These are phyloP conservation scores for Salvelinus sp. DNA, from an alignment of 2,113 vertebrate species.

Conservation along the genomic window DNA sequence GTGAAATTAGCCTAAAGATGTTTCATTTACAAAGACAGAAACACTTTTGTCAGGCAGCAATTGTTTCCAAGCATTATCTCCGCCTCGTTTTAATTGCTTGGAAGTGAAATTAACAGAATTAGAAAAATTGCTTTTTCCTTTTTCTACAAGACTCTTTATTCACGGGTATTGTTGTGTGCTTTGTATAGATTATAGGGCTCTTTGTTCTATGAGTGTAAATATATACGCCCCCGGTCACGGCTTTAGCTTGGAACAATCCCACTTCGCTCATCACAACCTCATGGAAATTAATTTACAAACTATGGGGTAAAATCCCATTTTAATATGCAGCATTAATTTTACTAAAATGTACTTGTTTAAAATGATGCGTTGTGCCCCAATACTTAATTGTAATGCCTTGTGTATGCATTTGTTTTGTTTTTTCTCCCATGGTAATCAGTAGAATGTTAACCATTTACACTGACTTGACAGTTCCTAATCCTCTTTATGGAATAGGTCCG, in stretches of 20 bases:
- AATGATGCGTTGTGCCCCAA: neutral
- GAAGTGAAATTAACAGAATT: constrained; percentile 97
- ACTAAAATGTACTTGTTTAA: constrained; percentile 29
- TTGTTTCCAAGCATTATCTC: constrained; percentile 92
- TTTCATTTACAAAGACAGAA: constrained; percentile 89
- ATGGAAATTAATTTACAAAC: constrained; percentile 77
- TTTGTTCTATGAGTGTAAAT: constrained; percentile 91
- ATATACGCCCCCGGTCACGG: constrained; percentile 87
- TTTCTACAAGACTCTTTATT: constrained; percentile 86
- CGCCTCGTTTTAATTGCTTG: constrained; percentile 91
- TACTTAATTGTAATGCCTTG: neutral
- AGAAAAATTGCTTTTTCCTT: constrained; percentile 89
- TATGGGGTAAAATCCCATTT: constrained; percentile 13
- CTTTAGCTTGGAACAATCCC: constrained; percentile 76
- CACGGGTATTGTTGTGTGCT: constrained; percentile 89
- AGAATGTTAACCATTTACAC: too few species aligned
- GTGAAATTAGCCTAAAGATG: constrained; percentile 88
- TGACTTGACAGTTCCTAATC: constrained; percentile 31
- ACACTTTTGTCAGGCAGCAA: constrained; percentile 82
- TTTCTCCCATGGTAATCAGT: constrained; percentile 4
- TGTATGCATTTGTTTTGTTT: constrained; percentile 5
- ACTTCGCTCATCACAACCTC: constrained; percentile 58
- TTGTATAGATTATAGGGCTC: constrained; percentile 87
- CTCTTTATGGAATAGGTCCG: constrained; percentile 40
- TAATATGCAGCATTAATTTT: constrained; percentile 35